phyloP scores from a whole-genome alignment of 1,140 invertebrate genomes.

The Geopemphigus sp. region DNA sequence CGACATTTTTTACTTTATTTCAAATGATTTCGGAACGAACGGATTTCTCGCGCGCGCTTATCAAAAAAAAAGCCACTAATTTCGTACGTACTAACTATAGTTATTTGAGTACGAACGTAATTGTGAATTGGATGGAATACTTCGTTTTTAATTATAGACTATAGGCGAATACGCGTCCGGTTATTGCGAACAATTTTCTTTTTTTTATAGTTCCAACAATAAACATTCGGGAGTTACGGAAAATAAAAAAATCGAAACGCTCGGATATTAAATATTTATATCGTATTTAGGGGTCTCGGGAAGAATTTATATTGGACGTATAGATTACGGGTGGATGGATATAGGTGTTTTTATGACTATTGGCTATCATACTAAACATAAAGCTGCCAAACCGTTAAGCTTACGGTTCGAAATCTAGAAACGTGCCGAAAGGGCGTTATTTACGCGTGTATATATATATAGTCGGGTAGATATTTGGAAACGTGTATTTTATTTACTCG shows the following conservation, averaged over 20 bases:
- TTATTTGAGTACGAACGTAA: too few relatives aligned
- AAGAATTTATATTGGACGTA: conserved; percentile 14
- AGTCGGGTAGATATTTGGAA: background rate
- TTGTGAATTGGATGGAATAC: too few relatives aligned
- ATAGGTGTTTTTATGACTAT: conserved; percentile 36
- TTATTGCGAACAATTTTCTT: too few relatives aligned
- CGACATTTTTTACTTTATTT: too few relatives aligned
- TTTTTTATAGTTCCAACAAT: too few relatives aligned
- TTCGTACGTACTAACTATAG: too few relatives aligned
- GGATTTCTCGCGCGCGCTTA: too few relatives aligned
- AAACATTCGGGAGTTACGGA: too few relatives aligned
- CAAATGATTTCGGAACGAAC: too few relatives aligned
- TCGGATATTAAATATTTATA: conserved; percentile 1
- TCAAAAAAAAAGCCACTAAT: too few relatives aligned
- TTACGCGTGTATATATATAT: background rate
- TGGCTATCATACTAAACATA: conserved; percentile 22
- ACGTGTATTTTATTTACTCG: background rate
- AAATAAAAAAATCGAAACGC: conserved; percentile 4
- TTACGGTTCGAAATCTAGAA: conserved; percentile 1
- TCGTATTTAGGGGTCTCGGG: background rate
- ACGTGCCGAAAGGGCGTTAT: background rate
- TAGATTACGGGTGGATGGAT: conserved; percentile 24
- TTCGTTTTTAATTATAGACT: too few relatives aligned
- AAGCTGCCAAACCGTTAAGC: conserved; percentile 24
- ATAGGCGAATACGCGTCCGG: too few relatives aligned